Base-by-base conservation (phyloP, 2,888 invertebrate genomes). In the Apoda limacodes region DNA sequence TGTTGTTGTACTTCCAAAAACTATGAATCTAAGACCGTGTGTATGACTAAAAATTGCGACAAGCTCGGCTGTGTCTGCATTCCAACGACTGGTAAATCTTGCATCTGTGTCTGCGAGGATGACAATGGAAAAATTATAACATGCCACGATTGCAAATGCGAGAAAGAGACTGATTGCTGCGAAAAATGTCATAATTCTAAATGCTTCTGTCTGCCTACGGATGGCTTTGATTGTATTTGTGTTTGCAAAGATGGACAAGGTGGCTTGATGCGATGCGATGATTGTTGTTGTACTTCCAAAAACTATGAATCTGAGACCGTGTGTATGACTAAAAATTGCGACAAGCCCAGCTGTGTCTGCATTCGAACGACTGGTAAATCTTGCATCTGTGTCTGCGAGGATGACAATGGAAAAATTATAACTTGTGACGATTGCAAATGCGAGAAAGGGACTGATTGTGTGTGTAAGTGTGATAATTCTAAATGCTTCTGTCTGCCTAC, bases 141-240 rank as follows among this genome's bases (percentile, higher is more conserved):
- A 10, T 55, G 60, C 11, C 34, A 46, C 2, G 49, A 52, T 28
- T 60, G 63, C 32, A 40, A 49, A 21, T 34, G 37, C 17, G 9
- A n/a, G n/a, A n/a, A n/a, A n/a, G 34, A 42, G 9, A 12, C 28
- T 1, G 46, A 42, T 12, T 59, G 59, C 24, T 29, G 43, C 1
- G 60, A 57, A 26, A 17, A 17, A 17, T 17, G 17, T 7, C 5
- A 17, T 17, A 7, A 7, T 5, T 6, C 5, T 6, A 17, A 5
- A 12, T 59, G 59, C 24, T 29, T 44, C 2, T 60, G 58, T 28
- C 30, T 56, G 4, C 35, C 45, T 5, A 48, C 46, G 24, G 35
- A 35, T 2, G 58, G 52, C 0, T 51, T 48, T 17, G 9, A 38
- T 10, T 52, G 46, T 30, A 38, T 58, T 28, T 60, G 46, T 25